A percentile compares a stretch with the other conserved stretches of the same genome.
Conservation (phyloP, 2,888 invertebrate species). For the Euplexia lucipara region DNA sequence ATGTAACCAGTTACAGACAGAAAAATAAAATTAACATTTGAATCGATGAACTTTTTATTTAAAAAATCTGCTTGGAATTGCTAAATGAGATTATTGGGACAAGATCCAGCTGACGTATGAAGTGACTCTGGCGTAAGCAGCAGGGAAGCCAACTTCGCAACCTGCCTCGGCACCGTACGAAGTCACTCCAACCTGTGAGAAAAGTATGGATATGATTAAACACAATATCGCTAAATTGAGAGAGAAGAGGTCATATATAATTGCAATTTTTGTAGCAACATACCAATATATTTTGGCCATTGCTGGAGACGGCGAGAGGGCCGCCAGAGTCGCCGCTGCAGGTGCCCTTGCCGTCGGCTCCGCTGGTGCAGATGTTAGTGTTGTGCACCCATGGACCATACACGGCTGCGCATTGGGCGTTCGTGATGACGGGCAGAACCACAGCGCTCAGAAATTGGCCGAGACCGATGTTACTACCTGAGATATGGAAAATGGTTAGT, state of each 20-base stretch:
- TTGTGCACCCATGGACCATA: slow-evolving; percentile 65
- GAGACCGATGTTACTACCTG: slow-evolving; percentile 68
- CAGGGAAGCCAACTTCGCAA: slow-evolving; percentile 72
- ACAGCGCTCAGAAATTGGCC: slow-evolving; percentile 75
- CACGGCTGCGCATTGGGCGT: slow-evolving; percentile 68
- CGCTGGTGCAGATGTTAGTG: slow-evolving; percentile 78
- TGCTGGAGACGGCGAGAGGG: slow-evolving; percentile 62
- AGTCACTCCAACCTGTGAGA: slow-evolving; percentile 69
- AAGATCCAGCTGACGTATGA: slow-evolving; percentile 72
- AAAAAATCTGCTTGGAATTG: neutral
- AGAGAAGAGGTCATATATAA: neutral
- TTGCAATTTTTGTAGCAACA: neutral
- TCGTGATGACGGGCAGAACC: slow-evolving; percentile 68
- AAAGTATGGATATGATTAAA: neutral
- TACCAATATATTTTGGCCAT: slow-evolving; percentile 58
- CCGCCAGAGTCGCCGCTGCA: slow-evolving; percentile 78
- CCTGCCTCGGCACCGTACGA: slow-evolving; percentile 73
- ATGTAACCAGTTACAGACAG: neutral
- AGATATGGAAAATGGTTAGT: neutral
- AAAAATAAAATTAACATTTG: neutral
- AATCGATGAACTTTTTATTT: slow-evolving; percentile 7
- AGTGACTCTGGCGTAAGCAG: slow-evolving; percentile 75
- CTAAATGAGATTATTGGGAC: slow-evolving; percentile 28
- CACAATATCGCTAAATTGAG: too few relatives aligned
- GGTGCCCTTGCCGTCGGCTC: slow-evolving; percentile 71